A percentile compares a stretch with the other conserved stretches of the same genome.
Conservation (phyloP, 2,113 vertebrate genomes). For the Dicentrarchus labrax region DNA sequence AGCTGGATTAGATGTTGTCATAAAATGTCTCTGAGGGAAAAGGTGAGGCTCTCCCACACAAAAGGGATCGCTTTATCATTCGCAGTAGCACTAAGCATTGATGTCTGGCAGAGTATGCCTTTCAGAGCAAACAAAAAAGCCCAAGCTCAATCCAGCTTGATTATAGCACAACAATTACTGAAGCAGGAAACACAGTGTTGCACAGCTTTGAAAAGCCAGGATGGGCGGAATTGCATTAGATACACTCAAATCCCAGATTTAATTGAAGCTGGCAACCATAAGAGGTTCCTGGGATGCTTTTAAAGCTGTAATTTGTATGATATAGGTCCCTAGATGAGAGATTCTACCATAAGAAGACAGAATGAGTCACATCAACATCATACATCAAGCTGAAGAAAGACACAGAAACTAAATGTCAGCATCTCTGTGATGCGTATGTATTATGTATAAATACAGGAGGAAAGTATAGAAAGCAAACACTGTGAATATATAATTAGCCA, state of each 20-base stretch:
- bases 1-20: conserved; percentile 57
- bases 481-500: conserved; percentile 51
- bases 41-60: conserved; percentile 33
- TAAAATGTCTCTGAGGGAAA: conserved; percentile 48
- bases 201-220: conserved; percentile 40
- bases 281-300: conserved; percentile 47
- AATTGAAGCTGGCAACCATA: conserved; percentile 61
- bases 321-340: conserved; percentile 43
- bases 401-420: not conserved
- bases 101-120: conserved; percentile 32
- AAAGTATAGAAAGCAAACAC: conserved; percentile 39
- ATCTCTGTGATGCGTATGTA: not conserved
- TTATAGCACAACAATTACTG: conserved; percentile 56
- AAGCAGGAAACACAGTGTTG: conserved; percentile 33
- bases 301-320: conserved; percentile 43
- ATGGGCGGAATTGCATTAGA: conserved; percentile 59
- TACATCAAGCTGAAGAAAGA: conserved; percentile 15
- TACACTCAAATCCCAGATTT: conserved; percentile 57
- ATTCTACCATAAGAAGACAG: conserved; percentile 29
- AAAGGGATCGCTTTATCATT: conserved; percentile 27
- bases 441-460: conserved; percentile 30
- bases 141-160: conserved; percentile 46
- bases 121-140: conserved; percentile 60
- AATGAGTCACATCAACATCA: conserved; percentile 35
- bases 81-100: conserved; percentile 11